These are phyloP conservation scores for Mormyrus lacerda DNA, from an alignment of 2,113 vertebrate genomes.

Conservation along the genomic window DNA sequence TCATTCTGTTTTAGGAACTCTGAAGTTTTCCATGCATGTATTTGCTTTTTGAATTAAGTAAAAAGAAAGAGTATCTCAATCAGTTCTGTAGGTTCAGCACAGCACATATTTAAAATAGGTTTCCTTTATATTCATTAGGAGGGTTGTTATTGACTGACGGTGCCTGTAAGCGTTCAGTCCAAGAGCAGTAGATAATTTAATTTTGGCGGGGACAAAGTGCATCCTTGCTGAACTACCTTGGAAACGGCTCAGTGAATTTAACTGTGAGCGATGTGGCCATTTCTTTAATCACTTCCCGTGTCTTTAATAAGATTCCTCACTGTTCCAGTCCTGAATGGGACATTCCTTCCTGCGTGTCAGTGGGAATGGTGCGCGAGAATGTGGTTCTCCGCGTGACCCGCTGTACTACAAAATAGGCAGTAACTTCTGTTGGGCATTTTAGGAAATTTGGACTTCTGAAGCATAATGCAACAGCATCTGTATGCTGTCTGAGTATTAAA, in stretches of 20 bases:
- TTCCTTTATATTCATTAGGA: slow-evolving; percentile 9
- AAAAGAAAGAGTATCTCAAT: neutral
- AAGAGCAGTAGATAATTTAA: slow-evolving; percentile 4
- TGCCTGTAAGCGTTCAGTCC: slow-evolving; percentile 8
- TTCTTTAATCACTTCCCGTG: slow-evolving; percentile 1
- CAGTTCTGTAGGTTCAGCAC: neutral
- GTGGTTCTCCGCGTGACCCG: neutral
- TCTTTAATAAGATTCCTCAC: neutral
- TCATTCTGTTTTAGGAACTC: neutral
- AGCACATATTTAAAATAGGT: slow-evolving; percentile 1
- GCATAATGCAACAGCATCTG: neutral
- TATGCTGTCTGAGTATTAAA: neutral
- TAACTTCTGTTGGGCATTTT: neutral
- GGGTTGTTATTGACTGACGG: slow-evolving; percentile 6
- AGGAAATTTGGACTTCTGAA: neutral
- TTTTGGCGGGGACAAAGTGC: slow-evolving; percentile 6
- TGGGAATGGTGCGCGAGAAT: neutral
- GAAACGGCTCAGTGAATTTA: slow-evolving; percentile 9
- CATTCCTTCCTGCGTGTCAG: neutral
- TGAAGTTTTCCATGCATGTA: neutral
- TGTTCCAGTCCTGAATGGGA: neutral
- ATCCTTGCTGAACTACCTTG: slow-evolving; percentile 13
- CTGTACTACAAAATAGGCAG: neutral
- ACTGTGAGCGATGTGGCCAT: neutral
- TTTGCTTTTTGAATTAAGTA: neutral